phyloP scores from a whole-genome alignment of 2,888 invertebrate species.

The Chromoteleia sp. region DNA sequence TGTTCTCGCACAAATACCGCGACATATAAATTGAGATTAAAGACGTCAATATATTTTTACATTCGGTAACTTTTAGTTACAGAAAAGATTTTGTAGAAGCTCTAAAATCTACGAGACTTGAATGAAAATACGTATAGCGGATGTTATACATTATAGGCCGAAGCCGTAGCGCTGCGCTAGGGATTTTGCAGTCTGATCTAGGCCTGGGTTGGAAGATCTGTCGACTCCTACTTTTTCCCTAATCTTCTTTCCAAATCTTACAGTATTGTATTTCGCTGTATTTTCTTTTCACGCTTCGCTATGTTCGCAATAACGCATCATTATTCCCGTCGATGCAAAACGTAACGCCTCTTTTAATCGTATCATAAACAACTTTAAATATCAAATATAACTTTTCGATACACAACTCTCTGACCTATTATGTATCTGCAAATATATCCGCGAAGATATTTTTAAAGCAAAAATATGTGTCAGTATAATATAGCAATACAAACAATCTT shows the following conservation, averaged over 20 bases:
- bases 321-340: too few relatives aligned
- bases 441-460: constrained; percentile 13
- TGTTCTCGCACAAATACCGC: neutral
- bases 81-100: constrained; percentile 61
- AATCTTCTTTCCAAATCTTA: constrained; percentile 64
- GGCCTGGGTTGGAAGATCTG: constrained; percentile 61
- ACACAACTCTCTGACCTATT: constrained; percentile 20
- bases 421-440: constrained; percentile 18
- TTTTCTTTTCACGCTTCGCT: constrained; percentile 26
- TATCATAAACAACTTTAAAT: constrained; percentile 1
- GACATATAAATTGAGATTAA: constrained; percentile 28
- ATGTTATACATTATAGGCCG: constrained; percentile 65
- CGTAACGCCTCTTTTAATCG: neutral
- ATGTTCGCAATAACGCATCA: neutral
- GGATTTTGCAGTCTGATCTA: constrained; percentile 63
- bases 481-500: constrained; percentile 37
- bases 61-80: constrained; percentile 60
- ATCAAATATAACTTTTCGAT: neutral
- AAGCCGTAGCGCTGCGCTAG: constrained; percentile 55
- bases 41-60: constrained; percentile 49
- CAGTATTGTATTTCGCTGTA: constrained; percentile 42
- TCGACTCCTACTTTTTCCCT: constrained; percentile 57
- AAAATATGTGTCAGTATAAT: constrained; percentile 30
- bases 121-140: constrained; percentile 73
- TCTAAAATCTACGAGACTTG: constrained; percentile 67